These are phyloP conservation scores for Heliconius eleuchia DNA, from an alignment of 1,140 invertebrate species.

Conservation along the genomic window DNA sequence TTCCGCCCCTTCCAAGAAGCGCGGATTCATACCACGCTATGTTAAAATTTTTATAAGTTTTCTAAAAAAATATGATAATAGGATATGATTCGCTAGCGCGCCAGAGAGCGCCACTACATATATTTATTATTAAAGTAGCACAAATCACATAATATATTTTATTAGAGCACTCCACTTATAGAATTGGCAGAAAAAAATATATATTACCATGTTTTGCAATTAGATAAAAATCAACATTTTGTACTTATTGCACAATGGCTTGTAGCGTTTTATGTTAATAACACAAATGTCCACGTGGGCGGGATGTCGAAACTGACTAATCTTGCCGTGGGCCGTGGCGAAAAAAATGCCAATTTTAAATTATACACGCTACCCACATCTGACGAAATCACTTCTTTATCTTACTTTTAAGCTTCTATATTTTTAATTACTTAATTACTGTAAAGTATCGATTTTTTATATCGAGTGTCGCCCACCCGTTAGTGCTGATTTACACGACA, in stretches of 20 bases:
- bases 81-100: background rate
- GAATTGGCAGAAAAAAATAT: background rate
- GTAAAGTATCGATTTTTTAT: conserved; percentile 38
- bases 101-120: background rate
- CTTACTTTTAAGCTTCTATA: conserved; percentile 57
- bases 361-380: conserved; percentile 76
- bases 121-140: background rate
- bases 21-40: too few relatives aligned
- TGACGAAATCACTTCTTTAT: conserved; percentile 59
- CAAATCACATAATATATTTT: background rate
- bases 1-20: too few relatives aligned
- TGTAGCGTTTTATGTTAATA: conserved; percentile 78
- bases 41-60: too few relatives aligned
- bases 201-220: conserved; percentile 14
- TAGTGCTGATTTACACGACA: background rate
- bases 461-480: conserved; percentile 48
- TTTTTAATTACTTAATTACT: conserved; percentile 76
- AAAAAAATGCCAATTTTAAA: conserved; percentile 79
- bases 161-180: background rate
- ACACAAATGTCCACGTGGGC: conserved; percentile 52
- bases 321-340: conserved; percentile 65
- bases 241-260: conserved; percentile 76
- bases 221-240: conserved; percentile 74
- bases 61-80: too few relatives aligned
- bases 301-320: conserved; percentile 79